Evolutionary conservation across 92 coral and sea anemone genomes (phyloP), one percentile per base, ranked within the genome.

Genomic region (Umimayanthus chanpuru): DNA sequence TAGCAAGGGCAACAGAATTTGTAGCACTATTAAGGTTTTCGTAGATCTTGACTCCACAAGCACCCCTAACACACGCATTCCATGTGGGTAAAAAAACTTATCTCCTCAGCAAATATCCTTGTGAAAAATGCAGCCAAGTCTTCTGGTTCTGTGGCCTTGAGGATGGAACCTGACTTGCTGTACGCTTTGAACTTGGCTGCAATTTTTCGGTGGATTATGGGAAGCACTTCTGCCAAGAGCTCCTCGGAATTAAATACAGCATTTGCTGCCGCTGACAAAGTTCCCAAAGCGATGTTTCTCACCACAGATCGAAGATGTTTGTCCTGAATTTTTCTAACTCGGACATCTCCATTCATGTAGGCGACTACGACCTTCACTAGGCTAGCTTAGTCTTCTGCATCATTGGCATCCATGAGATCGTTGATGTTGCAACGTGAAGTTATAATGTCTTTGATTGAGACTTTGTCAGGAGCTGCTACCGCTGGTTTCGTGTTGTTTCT

Each of bases 51-150:
- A 82, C 73, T 29, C 92, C 92, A 86, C 87, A 80, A 47, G 93
- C 95, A 67, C 93, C 93, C 29, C 76, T 86, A 28, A 90, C 18
- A 14, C 85, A 68, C 15, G 93, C 73, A 85, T 91, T 78, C 96
- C 91, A 93, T 8, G 86, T 68, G 4, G 93, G 94, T 30, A 92
- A 85, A 15, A 36, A 70, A 25, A 93, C 85, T 25, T 89, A 88
- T 36, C 81, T 91, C 91, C 44, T 91, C 85, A 4, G 85, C 32
- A 6, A 89, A 74, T 16, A 81, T 6, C 16, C 85, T 89, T 79
- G 89, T 91, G 41, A 85, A 79, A 74, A 93, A 93, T 18, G 93
- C 91, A 80, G 86, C 89, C 15, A 93, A 53, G 38, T 93, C 96
- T 16, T 93, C 94, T 14, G 88, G 89, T 12, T 77, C 64, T 40